Base-by-base conservation (phyloP, 2,888 invertebrate genomes). In the Tyria jacobaeae region DNA sequence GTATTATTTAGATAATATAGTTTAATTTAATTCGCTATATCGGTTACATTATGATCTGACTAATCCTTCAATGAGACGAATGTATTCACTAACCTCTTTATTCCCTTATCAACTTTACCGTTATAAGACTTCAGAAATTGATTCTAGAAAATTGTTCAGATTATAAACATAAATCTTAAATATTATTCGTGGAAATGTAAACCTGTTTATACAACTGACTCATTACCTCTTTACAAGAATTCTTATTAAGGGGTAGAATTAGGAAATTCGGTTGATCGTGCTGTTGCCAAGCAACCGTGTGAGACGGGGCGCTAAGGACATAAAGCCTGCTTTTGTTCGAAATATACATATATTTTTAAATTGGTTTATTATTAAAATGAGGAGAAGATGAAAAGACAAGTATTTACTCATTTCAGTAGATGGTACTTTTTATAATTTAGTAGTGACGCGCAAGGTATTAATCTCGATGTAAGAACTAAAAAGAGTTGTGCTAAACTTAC, bases 211-310 rank as follows among this genome's bases (percentile, higher is more conserved):
- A 5, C 48, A 37, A 24, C 15, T 47, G 50, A 63, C 62, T 76
- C 53, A 49, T 25, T 49, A 37, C n/a, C 57, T 60, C 59, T 64
- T 74, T 62, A 52, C 57, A 57, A 61, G 53, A 76, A 77, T 79
- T 73, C 51, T 66, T 68, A 61, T 54, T 65, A 73, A 86, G 83
- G 80, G 88, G 86, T 88, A 80, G 83, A 84, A 85, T 88, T 83
- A 82, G 80, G 75, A 63, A 80, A 79, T 79, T 83, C 78, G 63
- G 60, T 75, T 62, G 78, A 73, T 73, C 91, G 89, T 91, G 91
- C 87, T 83, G 90, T 91, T 82, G 83, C 91, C 69, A 78, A 74
- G 91, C 84, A 87, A 91, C 91, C 66, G 65, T 9, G 66, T 61
- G 51, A 64, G 63, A 60, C 57, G 67, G 72, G 64, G 70, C 64